A percentile compares a stretch with the other conserved stretches of the same genome.
These are phyloP conservation scores for Chrysomela aeneicollis DNA, from an alignment of 2,888 invertebrate species.

Conservation along the genomic window DNA sequence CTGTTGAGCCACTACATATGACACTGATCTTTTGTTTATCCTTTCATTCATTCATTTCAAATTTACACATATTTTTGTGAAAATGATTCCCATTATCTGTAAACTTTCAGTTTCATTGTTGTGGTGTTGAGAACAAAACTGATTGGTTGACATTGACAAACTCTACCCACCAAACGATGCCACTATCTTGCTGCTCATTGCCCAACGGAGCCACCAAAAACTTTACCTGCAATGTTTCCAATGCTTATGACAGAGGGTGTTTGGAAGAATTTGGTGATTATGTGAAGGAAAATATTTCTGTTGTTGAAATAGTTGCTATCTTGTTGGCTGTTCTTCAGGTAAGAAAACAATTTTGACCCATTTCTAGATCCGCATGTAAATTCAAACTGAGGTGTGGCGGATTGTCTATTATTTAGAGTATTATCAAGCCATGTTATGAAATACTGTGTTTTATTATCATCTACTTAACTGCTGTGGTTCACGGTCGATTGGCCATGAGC, in stretches of 20 bases:
- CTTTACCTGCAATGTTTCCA: conserved; percentile 51
- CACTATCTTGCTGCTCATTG: conserved; percentile 70
- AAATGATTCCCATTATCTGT: too few species aligned
- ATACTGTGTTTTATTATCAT: too few species aligned
- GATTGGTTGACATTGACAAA: conserved; percentile 69
- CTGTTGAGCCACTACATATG: too few species aligned
- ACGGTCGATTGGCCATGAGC: too few species aligned
- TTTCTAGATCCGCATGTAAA: too few species aligned
- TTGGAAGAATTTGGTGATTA: conserved; percentile 68
- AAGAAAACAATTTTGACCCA: conserved; percentile 37
- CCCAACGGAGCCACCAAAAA: conserved; percentile 62
- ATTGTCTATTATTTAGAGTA: too few species aligned
- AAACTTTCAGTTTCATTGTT: conserved; percentile 73
- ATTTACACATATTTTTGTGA: too few species aligned
- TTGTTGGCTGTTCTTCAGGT: conserved; percentile 89
- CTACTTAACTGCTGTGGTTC: too few species aligned
- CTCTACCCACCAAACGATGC: conserved; percentile 61
- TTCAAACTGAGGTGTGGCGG: too few species aligned
- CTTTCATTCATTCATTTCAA: too few species aligned
- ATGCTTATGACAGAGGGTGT: conserved; percentile 69
- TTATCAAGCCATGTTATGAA: too few species aligned
- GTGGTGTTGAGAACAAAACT: conserved; percentile 69
- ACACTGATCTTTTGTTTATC: too few species aligned
- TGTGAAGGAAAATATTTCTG: conserved; percentile 74
- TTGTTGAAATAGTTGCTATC: conserved; percentile 81